Conservation (phyloP, 2,888 invertebrate genomes). For the Neoscelio sp. region DNA sequence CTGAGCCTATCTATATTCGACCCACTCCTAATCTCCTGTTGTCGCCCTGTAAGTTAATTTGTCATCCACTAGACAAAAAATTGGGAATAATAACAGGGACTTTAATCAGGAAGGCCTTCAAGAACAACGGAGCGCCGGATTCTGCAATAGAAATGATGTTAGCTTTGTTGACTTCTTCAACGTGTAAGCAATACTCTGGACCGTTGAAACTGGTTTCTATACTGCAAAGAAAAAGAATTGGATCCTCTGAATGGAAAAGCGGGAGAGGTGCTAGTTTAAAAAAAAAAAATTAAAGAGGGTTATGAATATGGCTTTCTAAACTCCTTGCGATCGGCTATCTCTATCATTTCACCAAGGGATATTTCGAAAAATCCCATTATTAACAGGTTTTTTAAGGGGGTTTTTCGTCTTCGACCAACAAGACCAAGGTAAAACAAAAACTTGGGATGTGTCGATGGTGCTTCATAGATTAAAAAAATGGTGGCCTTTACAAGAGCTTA, state of each 20-base stretch:
- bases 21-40: constrained; percentile 45
- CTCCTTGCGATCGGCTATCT: constrained; percentile 55
- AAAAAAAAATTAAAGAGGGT: constrained; percentile 13
- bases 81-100: constrained; percentile 48
- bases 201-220: constrained; percentile 65
- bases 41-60: constrained; percentile 40
- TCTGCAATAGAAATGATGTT: too few relatives aligned
- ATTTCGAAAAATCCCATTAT: not conserved
- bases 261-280: constrained; percentile 1
- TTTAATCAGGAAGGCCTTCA: too few relatives aligned
- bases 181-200: too few relatives aligned
- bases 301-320: constrained; percentile 43
- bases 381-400: too few relatives aligned
- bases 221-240: constrained; percentile 22
- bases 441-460: constrained; percentile 31
- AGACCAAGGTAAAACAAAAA: constrained; percentile 25
- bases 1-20: constrained; percentile 38
- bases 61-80: constrained; percentile 20
- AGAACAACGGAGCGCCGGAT: too few relatives aligned
- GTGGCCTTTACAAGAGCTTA: not conserved
- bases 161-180: too few relatives aligned
- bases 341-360: constrained; percentile 11
- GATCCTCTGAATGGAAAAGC: not conserved
- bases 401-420: constrained; percentile 17
- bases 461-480: not conserved